These are phyloP conservation scores for Acyrthosiphon pisum DNA, from an alignment of 1,140 invertebrate genomes.

Conservation along the genomic window DNA sequence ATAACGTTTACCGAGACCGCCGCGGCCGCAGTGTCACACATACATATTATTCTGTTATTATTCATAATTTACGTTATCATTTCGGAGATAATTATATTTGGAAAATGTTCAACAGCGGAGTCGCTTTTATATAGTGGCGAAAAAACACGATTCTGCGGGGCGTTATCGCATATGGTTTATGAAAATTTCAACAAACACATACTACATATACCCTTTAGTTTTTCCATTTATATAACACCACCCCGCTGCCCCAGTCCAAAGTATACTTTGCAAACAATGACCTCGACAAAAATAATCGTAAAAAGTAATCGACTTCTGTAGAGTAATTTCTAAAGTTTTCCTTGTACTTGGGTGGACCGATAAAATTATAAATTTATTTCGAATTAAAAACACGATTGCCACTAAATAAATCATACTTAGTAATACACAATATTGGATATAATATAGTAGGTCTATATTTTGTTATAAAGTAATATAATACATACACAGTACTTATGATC, in stretches of 20 bases:
- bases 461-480: neutral
- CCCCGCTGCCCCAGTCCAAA: neutral
- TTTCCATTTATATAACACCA: conserved; percentile 4
- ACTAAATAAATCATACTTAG: conserved; percentile 19
- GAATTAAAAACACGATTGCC: conserved; percentile 2
- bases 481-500: neutral
- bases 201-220: neutral
- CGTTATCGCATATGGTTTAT: neutral
- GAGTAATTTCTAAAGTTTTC: conserved; percentile 10
- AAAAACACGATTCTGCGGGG: neutral
- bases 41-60: neutral
- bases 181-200: neutral
- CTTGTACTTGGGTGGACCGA: neutral
- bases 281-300: neutral
- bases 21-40: neutral
- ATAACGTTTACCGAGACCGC: neutral
- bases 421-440: neutral
- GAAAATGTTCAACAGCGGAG: neutral
- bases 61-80: neutral
- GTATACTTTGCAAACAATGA: neutral
- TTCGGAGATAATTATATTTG: neutral
- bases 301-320: neutral
- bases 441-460: neutral
- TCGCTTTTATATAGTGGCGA: neutral
- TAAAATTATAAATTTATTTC: conserved; percentile 10